Percentiles rank a stretch among this genome's conserved stretches.
Evolutionary conservation across 1,140 invertebrate species (phyloP).

Genomic region (Maconellicoccus hirsutus): DNA sequence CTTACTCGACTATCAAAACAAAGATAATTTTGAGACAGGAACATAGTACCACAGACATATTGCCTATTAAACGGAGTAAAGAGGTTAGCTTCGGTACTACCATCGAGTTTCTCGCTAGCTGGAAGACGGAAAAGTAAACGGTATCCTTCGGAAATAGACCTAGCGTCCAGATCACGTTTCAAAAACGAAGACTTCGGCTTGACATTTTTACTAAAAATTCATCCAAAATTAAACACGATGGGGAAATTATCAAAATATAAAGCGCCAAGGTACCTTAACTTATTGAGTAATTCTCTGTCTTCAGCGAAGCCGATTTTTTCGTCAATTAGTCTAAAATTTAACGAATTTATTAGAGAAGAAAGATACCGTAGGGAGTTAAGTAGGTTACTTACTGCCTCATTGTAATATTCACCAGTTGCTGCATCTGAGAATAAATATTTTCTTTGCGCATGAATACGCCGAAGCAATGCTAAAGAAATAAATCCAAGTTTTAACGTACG

Average conservation of each 20-base stretch:
- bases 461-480: slow-evolving; percentile 61
- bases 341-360: not conserved
- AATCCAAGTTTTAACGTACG: slow-evolving; percentile 25
- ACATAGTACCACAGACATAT: slow-evolving; percentile 79
- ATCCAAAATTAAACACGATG: slow-evolving; percentile 24
- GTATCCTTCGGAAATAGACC: slow-evolving; percentile 78
- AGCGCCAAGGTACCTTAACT: slow-evolving; percentile 48
- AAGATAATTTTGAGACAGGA: slow-evolving; percentile 86
- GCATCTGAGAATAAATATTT: slow-evolving; percentile 84
- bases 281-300: slow-evolving; percentile 67
- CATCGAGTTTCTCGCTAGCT: slow-evolving; percentile 79
- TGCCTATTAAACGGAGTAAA: slow-evolving; percentile 94
- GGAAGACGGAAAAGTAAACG: slow-evolving; percentile 78
- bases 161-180: slow-evolving; percentile 82
- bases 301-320: slow-evolving; percentile 73
- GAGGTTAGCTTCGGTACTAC: slow-evolving; percentile 73
- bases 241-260: not conserved
- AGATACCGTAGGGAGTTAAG: not conserved
- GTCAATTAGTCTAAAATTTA: slow-evolving; percentile 57
- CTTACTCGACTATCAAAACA: slow-evolving; percentile 90
- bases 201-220: slow-evolving; percentile 55
- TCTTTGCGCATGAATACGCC: slow-evolving; percentile 77
- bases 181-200: slow-evolving; percentile 77
- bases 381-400: slow-evolving; percentile 70
- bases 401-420: slow-evolving; percentile 90